Percentiles rank a stretch among this genome's conserved stretches.
Conservation (phyloP, 2,113 vertebrate species). For the Leucopternis melanops region DNA sequence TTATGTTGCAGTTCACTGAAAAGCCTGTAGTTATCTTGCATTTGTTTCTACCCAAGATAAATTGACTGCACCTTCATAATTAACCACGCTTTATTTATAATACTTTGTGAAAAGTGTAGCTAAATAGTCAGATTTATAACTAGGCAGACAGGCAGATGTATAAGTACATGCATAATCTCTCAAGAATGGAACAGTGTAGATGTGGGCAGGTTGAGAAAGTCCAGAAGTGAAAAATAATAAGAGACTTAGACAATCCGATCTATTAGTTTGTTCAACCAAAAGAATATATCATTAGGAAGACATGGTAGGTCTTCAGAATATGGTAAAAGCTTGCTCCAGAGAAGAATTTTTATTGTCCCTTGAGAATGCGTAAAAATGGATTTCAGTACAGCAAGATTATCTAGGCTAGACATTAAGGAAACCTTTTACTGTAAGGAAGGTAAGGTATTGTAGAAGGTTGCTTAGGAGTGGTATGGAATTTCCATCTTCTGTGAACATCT, state of each 20-base stretch:
- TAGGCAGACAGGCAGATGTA: neutral
- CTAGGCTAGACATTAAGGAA: neutral
- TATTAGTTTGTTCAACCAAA: neutral
- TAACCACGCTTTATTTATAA: neutral
- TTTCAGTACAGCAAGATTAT: neutral
- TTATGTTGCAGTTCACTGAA: neutral
- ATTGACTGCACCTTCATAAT: neutral
- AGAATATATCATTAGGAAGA: neutral
- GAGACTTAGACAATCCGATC: neutral
- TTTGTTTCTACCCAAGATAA: neutral
- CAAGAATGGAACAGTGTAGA: neutral
- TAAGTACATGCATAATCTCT: neutral
- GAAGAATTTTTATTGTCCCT: neutral
- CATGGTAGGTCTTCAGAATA: neutral
- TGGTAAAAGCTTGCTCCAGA: neutral
- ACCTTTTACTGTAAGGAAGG: neutral
- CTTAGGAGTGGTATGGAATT: neutral
- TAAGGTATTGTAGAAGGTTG: neutral
- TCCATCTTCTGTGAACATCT: neutral
- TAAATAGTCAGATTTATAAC: neutral
- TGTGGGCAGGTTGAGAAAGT: neutral
- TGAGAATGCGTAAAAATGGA: neutral
- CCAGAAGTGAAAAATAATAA: neutral
- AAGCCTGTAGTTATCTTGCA: neutral
- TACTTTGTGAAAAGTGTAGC: neutral